These are phyloP conservation scores for Petroica traversi DNA, from an alignment of 2,113 vertebrate genomes.

Conservation along the genomic window DNA sequence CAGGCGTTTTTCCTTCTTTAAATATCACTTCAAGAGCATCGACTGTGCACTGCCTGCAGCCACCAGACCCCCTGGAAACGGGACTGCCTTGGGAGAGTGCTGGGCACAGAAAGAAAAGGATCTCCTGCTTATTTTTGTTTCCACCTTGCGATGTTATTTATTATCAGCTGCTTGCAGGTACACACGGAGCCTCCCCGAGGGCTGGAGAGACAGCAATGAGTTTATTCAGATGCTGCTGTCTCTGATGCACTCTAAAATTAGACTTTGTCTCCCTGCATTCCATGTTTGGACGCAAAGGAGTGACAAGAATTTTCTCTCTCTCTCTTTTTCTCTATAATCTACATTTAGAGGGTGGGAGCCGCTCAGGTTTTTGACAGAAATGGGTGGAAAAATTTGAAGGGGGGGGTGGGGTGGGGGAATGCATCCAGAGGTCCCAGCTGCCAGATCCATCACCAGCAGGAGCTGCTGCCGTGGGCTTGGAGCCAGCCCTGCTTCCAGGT, in stretches of 20 bases:
- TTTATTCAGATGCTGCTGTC: constrained; percentile 46
- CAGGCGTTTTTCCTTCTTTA: background rate
- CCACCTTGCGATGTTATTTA: constrained; percentile 24
- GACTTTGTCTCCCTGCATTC: constrained; percentile 43
- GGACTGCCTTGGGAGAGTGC: background rate
- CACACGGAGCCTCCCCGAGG: constrained; percentile 36
- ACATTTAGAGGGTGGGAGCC: background rate
- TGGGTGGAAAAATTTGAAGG: background rate
- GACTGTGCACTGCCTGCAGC: background rate
- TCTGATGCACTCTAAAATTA: constrained; percentile 68
- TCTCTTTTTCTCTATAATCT: background rate
- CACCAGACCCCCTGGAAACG: background rate
- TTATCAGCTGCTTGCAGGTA: constrained; percentile 61
- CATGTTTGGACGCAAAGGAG: constrained; percentile 34
- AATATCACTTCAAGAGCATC: background rate
- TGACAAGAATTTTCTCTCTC: background rate
- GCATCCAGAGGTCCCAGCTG: background rate
- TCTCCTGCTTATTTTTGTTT: constrained; percentile 46
- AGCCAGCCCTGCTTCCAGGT: background rate
- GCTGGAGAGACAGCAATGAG: constrained; percentile 43
- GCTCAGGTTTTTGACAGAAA: background rate
- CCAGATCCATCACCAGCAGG: background rate
- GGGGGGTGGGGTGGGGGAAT: too few relatives aligned
- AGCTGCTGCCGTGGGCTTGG: background rate
- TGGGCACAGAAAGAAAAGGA: background rate